A percentile compares a stretch with the other conserved stretches of the same genome.
These are phyloP conservation scores for Loriculus beryllinus DNA, from an alignment of 2,797 vertebrate species.

Conservation along the genomic window DNA sequence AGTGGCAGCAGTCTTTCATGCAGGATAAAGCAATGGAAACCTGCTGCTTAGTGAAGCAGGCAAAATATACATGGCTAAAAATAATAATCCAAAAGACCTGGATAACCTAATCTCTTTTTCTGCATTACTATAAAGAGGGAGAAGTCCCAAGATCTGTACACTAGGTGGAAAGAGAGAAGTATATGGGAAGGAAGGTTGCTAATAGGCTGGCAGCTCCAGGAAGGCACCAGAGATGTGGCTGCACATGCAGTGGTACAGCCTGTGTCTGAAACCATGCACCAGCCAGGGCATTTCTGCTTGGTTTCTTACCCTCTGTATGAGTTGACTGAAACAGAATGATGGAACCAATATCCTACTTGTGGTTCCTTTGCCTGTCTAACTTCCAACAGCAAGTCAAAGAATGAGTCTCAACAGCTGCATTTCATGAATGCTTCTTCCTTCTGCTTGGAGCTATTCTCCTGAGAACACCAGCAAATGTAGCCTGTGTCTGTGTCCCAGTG, in stretches of 20 bases:
- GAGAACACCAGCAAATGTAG: neutral
- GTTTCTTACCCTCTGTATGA: neutral
- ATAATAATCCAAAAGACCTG: neutral
- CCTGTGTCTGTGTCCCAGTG: fast-evolving
- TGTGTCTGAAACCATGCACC: fast-evolving
- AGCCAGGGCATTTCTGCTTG: neutral
- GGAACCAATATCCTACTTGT: fast-evolving
- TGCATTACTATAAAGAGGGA: neutral
- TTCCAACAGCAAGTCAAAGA: fast-evolving
- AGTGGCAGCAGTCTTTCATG: neutral
- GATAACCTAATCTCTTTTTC: neutral
- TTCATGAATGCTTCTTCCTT: neutral
- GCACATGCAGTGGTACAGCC: neutral
- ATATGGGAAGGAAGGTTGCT: neutral
- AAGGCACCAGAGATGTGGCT: neutral
- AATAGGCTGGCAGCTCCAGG: neutral
- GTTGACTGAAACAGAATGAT: neutral
- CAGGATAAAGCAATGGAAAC: neutral
- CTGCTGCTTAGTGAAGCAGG: neutral
- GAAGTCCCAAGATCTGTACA: neutral
- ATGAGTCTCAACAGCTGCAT: neutral
- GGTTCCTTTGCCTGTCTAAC: neutral
- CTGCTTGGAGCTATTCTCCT: fast-evolving
- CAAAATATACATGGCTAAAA: neutral
- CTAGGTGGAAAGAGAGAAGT: neutral